Base-by-base conservation (phyloP, 2,113 vertebrate species). In the Gobius niger region DNA sequence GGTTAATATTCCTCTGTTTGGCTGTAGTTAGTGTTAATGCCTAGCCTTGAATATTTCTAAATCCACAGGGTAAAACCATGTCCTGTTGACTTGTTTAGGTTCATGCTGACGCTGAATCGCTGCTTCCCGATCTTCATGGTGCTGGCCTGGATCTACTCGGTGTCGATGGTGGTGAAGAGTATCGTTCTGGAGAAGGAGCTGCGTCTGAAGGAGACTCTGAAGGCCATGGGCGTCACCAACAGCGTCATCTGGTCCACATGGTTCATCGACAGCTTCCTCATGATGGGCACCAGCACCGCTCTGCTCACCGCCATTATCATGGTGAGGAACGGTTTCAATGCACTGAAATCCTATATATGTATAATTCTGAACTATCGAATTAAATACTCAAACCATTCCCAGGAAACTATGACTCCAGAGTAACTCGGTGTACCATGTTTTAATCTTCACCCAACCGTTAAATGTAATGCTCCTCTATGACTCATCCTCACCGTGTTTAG, bases 121-220 rank as follows among this genome's bases (percentile, higher is more conserved):
- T 91, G 96, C 82, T 98, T 99, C 83, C 97, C 97, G 68, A 80
- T 98, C 88, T 99, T 99, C 91, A 97, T 96, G 96, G 96, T 99
- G 9, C 85, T 99, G 67, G 95, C 98, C 51, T 99, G 96, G 96
- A 92, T 98, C 84, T 99, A 98, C 85, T 98, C 96, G 0, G 93
- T 96, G 70, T 99, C 96, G 75, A 98, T 98, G 96, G 93, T 63
- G 0, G 95, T 97, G 49, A 99, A 99, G 85, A 93, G 93, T 61
- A 96, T 99, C 0, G 95, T 99, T 60, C 88, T 98, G 69, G 96
- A 99, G 82, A 98, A 98, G 85, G 97, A 99, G 69, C 86, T 94
- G 72, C 93, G 93, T 11, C 90, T 99, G 68, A 98, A 97, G 84
- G 97, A 99, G 85, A 95, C 93, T 0, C 88, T 99, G 80, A 98